Base-by-base conservation (phyloP, 2,797 vertebrate species). In the Mallotus villosus region DNA sequence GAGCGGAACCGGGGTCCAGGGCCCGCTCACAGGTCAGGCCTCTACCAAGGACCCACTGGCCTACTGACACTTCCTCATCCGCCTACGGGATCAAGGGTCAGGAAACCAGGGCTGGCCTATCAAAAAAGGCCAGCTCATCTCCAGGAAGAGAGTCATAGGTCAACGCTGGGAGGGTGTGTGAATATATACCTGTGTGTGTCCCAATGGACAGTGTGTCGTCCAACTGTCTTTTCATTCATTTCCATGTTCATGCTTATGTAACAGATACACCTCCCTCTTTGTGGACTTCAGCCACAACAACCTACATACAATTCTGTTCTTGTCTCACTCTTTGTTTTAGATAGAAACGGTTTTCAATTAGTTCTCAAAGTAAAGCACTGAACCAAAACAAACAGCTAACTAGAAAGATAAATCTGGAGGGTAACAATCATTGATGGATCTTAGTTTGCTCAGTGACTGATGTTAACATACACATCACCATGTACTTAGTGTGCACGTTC, bases 41-140 rank as follows among this genome's bases (percentile, higher is more conserved):
- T 81, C 64, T 22, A 73, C 79, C 78, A 79, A 86, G 87, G 51
- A 16, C 82, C 85, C 55, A 11, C 53, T 22, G 49, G 79, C 85
- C 85, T 80, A 76, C 80, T 79, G 88, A 89, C 86, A 88, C 87
- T 87, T 92, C 91, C 90, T 87, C 80, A 89, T 89, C 89, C 88
- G 84, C 83, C 78, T 32, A 27, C 63, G 57, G 51, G 32, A 81
- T 67, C 80, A 84, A 70, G 87, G 86, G 86, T 84, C 69, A 32
- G 61, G 60, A 55, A 78, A 62, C 73, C 41, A 75, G 79, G 81
- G 76, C 51, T 22, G 70, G 73, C 76, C 21, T 21, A 74, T 77
- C 70, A 41, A 72, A 77, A 73, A 81, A 81, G 78, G 85, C 85
- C 84, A 85, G 82, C 84, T 88, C 81, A 86, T 86, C 86, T 74